Evolutionary conservation across 1,140 invertebrate species (phyloP).

Genomic region (Panulirus ornatus): DNA sequence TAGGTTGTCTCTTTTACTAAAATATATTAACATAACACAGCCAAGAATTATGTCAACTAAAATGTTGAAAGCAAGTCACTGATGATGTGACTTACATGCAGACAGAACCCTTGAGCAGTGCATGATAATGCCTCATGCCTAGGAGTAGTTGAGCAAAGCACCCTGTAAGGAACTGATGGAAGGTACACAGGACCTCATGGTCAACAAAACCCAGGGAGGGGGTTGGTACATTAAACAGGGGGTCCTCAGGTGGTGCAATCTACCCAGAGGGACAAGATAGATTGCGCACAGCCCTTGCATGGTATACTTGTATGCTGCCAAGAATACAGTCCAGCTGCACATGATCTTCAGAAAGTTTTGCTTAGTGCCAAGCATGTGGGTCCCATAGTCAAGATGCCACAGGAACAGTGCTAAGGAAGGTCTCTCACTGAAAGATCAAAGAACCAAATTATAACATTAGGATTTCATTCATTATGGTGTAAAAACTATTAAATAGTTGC

Average conservation of each 20-base stretch:
- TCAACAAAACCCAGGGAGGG: neutral
- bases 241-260: slow-evolving; percentile 1
- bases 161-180: neutral
- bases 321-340: neutral
- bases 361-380: neutral
- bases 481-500: too few relatives aligned
- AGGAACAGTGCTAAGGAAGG: slow-evolving; percentile 42
- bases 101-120: neutral
- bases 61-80: neutral
- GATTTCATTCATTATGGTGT: too few relatives aligned
- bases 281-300: neutral
- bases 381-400: slow-evolving; percentile 27
- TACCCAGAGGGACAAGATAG: neutral
- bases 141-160: neutral
- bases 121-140: slow-evolving; percentile 6
- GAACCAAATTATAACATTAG: neutral
- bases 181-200: neutral
- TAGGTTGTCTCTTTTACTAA: too few relatives aligned
- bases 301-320: neutral
- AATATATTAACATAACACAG: too few relatives aligned
- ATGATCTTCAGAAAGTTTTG: neutral
- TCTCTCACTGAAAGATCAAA: slow-evolving; percentile 41
- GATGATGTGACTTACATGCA: neutral
- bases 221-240: neutral
- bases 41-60: neutral